Conservation (phyloP, 2,797 vertebrate genomes). For the Pangasius krempfi region DNA sequence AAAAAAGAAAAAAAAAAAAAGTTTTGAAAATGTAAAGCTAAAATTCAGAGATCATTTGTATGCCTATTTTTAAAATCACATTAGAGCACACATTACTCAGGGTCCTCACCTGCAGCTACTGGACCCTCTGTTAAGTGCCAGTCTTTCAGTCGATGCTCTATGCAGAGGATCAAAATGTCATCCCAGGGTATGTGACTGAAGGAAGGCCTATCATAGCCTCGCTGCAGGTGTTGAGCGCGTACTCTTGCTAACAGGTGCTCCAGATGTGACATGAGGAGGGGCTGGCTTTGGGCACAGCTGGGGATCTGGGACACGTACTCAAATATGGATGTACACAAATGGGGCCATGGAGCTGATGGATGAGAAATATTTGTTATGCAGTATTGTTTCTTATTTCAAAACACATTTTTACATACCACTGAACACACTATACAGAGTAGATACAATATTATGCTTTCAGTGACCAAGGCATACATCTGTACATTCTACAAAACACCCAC, state of each 20-base stretch:
- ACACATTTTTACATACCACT: not conserved
- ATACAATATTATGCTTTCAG: not conserved
- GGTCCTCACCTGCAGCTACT: slow-evolving; percentile 75
- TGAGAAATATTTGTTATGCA: not conserved
- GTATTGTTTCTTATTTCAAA: not conserved
- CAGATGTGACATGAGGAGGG: slow-evolving; percentile 86
- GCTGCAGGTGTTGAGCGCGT: slow-evolving; percentile 59
- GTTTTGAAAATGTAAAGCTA: not conserved
- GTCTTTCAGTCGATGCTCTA: slow-evolving; percentile 91
- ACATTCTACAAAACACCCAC: not conserved
- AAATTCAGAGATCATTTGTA: not conserved
- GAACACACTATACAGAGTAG: not conserved
- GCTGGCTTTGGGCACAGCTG: slow-evolving; percentile 74
- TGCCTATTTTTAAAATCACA: not conserved
- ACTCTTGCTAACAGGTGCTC: slow-evolving; percentile 83
- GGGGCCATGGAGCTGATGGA: slow-evolving; percentile 81
- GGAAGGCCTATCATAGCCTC: slow-evolving; percentile 57
- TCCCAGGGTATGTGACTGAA: slow-evolving; percentile 88
- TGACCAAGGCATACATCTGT: not conserved
- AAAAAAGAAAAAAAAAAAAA: too few relatives aligned
- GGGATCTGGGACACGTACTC: slow-evolving; percentile 83
- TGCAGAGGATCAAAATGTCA: slow-evolving; percentile 82
- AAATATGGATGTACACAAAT: slow-evolving; percentile 81
- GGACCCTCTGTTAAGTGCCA: slow-evolving; percentile 78
- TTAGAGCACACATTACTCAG: not conserved